Evolutionary conservation across 2,888 invertebrate genomes (phyloP).

Genomic region (Thelaira solivaga): DNA sequence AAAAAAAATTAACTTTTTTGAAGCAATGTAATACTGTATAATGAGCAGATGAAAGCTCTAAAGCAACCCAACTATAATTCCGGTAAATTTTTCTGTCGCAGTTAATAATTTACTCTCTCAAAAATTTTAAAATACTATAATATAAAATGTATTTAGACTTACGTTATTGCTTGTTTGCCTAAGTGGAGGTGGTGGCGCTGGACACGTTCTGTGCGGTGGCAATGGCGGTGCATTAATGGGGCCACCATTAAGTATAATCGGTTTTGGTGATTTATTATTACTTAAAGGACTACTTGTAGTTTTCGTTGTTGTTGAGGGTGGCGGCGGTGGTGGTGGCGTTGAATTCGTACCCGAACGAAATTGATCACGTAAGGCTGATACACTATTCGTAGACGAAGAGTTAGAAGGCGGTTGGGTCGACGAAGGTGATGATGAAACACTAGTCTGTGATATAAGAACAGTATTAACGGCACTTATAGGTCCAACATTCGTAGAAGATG

Average conservation of each 20-base stretch:
- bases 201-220: conserved; percentile 76
- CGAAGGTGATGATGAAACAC: conserved; percentile 57
- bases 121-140: too few relatives aligned
- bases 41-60: too few relatives aligned
- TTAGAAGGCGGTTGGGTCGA: conserved; percentile 67
- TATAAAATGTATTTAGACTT: conserved; percentile 66
- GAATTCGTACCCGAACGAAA: conserved; percentile 71
- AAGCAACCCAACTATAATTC: too few relatives aligned
- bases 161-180: conserved; percentile 74
- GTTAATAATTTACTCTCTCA: too few relatives aligned
- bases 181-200: conserved; percentile 76
- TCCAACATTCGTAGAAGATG: conserved; percentile 47
- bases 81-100: too few relatives aligned
- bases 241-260: conserved; percentile 72
- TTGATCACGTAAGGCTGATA: conserved; percentile 75
- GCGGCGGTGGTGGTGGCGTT: conserved; percentile 67
- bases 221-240: conserved; percentile 73
- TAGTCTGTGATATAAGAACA: conserved; percentile 67
- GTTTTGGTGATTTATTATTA: conserved; percentile 65
- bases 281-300: conserved; percentile 66
- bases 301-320: conserved; percentile 65
- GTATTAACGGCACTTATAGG: conserved; percentile 71
- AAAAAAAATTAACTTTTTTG: too few relatives aligned
- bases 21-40: too few relatives aligned
- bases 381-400: conserved; percentile 72